These are phyloP conservation scores for Drosophila parthenogenetica DNA, from an alignment of 2,888 invertebrate genomes.

Conservation along the genomic window DNA sequence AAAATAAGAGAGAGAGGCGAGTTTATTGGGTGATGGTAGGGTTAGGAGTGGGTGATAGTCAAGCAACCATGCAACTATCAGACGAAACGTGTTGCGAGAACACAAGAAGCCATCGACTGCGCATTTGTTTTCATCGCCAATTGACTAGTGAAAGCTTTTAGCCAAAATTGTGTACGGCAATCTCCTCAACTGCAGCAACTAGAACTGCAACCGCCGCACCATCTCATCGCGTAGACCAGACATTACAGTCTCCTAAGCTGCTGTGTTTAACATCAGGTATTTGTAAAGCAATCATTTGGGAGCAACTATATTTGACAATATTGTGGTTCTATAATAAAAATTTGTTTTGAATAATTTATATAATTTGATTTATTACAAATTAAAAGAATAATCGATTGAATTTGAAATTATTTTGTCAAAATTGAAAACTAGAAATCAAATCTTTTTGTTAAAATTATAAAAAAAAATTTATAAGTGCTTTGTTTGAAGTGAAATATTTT, in stretches of 20 bases:
- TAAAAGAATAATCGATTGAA: too few relatives aligned
- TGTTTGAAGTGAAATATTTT: too few relatives aligned
- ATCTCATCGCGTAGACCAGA: constrained; percentile 15
- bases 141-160: constrained; percentile 77
- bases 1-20: neutral
- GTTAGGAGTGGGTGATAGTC: neutral
- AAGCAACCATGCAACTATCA: constrained; percentile 14
- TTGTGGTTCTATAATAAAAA: too few relatives aligned
- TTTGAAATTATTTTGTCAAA: too few relatives aligned
- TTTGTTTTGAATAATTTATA: too few relatives aligned
- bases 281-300: too few relatives aligned
- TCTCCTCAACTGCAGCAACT: constrained; percentile 54
- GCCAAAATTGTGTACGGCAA: constrained; percentile 69
- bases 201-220: constrained; percentile 28
- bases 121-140: constrained; percentile 69
- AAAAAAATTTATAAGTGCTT: too few relatives aligned
- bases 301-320: too few relatives aligned
- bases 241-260: constrained; percentile 30
- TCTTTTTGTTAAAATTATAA: too few relatives aligned
- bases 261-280: constrained; percentile 39
- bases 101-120: constrained; percentile 40
- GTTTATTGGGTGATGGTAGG: constrained; percentile 21
- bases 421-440: too few relatives aligned
- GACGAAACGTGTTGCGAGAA: constrained; percentile 3
- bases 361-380: too few relatives aligned